phyloP scores from a whole-genome alignment of 1,140 invertebrate genomes.

The Bombus huntii region DNA sequence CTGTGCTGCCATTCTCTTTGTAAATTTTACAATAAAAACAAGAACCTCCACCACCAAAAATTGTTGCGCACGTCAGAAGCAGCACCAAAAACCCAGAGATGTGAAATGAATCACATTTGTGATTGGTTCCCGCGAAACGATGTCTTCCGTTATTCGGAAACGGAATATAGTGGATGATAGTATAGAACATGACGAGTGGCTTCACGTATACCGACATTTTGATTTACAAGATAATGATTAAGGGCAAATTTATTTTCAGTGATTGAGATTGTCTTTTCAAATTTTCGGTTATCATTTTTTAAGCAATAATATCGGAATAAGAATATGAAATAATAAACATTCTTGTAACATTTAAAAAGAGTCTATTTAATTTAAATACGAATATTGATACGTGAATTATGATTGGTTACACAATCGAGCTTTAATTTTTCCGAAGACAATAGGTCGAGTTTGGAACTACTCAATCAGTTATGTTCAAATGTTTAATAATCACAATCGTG shows the following conservation, averaged over 20 bases:
- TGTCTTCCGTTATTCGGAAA: too few species aligned
- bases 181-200: slow-evolving; percentile 33
- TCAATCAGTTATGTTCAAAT: background rate
- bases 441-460: background rate
- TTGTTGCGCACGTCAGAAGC: slow-evolving; percentile 68
- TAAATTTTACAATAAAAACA: slow-evolving; percentile 65
- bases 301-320: background rate
- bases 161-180: slow-evolving; percentile 42
- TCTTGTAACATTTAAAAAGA: background rate
- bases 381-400: background rate
- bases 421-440: background rate
- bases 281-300: too few species aligned
- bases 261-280: background rate
- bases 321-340: background rate
- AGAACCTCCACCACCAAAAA: slow-evolving; percentile 29
- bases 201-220: slow-evolving; percentile 26
- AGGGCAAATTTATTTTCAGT: background rate
- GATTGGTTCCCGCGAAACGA: too few species aligned
- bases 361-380: background rate
- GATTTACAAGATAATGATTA: background rate
- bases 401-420: background rate
- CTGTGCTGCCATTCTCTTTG: slow-evolving; percentile 76
- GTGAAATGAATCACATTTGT: slow-evolving; percentile 10
- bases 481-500: background rate
- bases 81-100: slow-evolving; percentile 53